Evolutionary conservation across 2,113 vertebrate genomes (phyloP), one percentile per base, ranked within the genome.

Genomic region (Holacanthus passer): DNA sequence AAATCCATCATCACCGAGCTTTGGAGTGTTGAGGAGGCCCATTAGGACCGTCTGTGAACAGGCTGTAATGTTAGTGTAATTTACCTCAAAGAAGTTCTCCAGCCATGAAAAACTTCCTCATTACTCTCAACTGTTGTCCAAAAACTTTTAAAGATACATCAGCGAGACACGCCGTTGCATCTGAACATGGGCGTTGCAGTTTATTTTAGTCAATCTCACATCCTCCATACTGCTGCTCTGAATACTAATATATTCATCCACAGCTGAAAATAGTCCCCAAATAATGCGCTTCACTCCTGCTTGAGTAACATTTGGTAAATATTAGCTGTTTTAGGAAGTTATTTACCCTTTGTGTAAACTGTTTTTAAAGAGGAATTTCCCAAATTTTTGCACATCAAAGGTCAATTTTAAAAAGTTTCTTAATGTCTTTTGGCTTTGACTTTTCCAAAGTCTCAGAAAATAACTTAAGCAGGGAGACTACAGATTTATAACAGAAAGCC

Each of bases 81-180:
- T 41, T 58, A 58, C 47, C 1, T 62, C 55, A 45, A 82, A 89
- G 27, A 81, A 31, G 9, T 75, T 79, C 56, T 70, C 37, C 43
- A 58, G 2, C 50, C 22, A 0, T 67, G n/a, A 81, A 78, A 72
- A 71, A 52, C 20, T 56, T 76, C 39, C 19, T 81, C 43, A 64
- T 65, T 11, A n/a, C 3, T 24, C 4, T 39, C 29, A 47, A 29
- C 11, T 47, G 37, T 48, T 47, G 60, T 22, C 50, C 13, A 63
- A 22, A 41, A 67, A 41, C 7, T 10, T 37, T 4, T 13, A 17
- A 37, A 37, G 12, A 32, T 0, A 11, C 22, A 39, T 5, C 12
- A 24, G 8, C 24, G 39, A 29, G 35, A 47, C 24, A 35, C 20
- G 24, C 8, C 12, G 27, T 16, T n/a, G 9, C 13, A 32, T 27